phyloP scores from a whole-genome alignment of 2,888 invertebrate genomes.

The Yponomeuta sedellus region DNA sequence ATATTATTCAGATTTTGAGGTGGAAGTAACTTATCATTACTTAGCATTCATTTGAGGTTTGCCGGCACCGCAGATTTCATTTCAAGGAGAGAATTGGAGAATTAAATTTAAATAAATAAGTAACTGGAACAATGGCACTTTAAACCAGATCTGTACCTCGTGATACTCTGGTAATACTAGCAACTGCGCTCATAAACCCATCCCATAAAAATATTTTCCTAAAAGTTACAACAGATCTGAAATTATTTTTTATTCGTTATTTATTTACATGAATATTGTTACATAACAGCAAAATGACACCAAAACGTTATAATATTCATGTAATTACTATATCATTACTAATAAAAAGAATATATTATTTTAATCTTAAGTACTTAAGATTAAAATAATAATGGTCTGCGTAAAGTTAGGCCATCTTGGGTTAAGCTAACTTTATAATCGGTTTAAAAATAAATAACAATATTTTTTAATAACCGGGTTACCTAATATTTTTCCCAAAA shows the following conservation, averaged over 20 bases:
- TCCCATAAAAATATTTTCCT: neutral
- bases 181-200: neutral
- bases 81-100: neutral
- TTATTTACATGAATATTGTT: no score
- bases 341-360: no score
- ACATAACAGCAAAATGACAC: no score
- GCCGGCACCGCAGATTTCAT: neutral
- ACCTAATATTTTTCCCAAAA: neutral
- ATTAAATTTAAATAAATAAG: neutral
- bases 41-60: constrained; percentile 33
- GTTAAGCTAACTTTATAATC: neutral
- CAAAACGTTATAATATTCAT: no score
- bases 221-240: no score
- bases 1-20: constrained; percentile 55
- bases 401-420: neutral
- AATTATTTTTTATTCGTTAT: no score
- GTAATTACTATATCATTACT: no score
- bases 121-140: neutral
- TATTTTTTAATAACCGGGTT: neutral
- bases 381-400: no score
- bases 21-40: constrained; percentile 62
- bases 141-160: neutral
- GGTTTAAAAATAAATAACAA: neutral
- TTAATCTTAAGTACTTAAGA: no score
- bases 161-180: neutral